These are phyloP conservation scores for Tetragonisca angustula DNA, from an alignment of 2,888 invertebrate genomes.

Conservation along the genomic window DNA sequence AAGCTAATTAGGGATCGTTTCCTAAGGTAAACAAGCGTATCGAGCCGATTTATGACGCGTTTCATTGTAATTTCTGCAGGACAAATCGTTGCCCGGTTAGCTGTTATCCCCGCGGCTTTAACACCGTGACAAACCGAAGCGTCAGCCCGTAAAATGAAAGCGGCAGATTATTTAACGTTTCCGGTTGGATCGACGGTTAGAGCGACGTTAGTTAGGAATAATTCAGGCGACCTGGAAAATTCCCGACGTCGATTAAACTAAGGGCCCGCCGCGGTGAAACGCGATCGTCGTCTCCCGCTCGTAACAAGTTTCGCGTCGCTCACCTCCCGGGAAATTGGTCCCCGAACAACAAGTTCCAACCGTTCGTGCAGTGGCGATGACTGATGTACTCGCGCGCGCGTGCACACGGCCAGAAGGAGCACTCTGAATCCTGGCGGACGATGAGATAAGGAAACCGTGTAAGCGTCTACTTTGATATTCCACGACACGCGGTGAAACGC, in stretches of 20 bases:
- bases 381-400: not conserved
- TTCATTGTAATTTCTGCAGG: constrained; percentile 38
- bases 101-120: constrained; percentile 35
- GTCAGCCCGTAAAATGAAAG: not conserved
- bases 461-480: not conserved
- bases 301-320: constrained; percentile 12
- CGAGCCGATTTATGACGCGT: constrained; percentile 39
- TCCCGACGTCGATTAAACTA: constrained; percentile 22
- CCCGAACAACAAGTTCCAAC: not conserved
- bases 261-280: constrained; percentile 4
- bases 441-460: not conserved
- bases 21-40: constrained; percentile 53
- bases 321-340: not conserved
- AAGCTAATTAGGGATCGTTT: constrained; percentile 23
- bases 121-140: constrained; percentile 45
- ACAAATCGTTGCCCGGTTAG: constrained; percentile 3
- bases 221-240: constrained; percentile 30
- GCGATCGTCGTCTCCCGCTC: not conserved
- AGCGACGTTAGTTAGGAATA: constrained; percentile 31
- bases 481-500: not conserved
- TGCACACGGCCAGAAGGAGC: not conserved
- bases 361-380: not conserved
- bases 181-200: constrained; percentile 30
- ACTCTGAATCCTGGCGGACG: not conserved
- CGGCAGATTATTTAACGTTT: constrained; percentile 23